Evolutionary conservation across 2,888 invertebrate genomes (phyloP), one percentile per base, ranked within the genome.

Genomic region (Amphipoea oculea): DNA sequence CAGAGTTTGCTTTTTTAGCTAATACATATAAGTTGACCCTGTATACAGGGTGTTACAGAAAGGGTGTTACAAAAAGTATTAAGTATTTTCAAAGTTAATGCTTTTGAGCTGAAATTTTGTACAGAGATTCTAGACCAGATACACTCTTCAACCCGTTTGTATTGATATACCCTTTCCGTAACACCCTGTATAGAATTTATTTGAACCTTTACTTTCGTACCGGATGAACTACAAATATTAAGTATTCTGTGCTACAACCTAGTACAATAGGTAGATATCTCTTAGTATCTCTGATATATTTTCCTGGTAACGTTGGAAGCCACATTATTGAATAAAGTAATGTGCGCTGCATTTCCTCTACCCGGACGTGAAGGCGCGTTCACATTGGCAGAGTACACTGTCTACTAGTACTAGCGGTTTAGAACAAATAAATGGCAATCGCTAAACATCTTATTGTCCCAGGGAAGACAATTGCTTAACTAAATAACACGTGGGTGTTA

Each of bases 241-340:
- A n/a, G n/a, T n/a, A n/a, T n/a, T n/a, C n/a, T n/a, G n/a, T n/a
- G n/a, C n/a, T n/a, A n/a, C 1, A 4, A 57, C 17, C n/a, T 40
- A n/a, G 20, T 42, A 72, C 23, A 6, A 9, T 57, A 23, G 9
- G 57, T 57, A 23, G 57, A 23, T 54, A 11, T 11, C n/a, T 75
- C 7, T 11, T 11, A 42, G 42, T n/a, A 36, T 36, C 73, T 62
- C 2, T 76, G 40, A n/a, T 62, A 48, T 45, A 48, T 48, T 67
- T 73, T 45, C n/a, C 20, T 45, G 20, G 42, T 65, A 74, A 57
- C 63, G 36, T 78, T 45, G 63, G 51, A 62, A 65, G n/a, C 48
- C 57, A 72, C 68, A 69, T 72, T 72, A 83, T 72, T 83, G 83
- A 78, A 78, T 74, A 78, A 74, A 72, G 63, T 23, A 63, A 78